These are phyloP conservation scores for Cossypha heuglini DNA, from an alignment of 2,797 vertebrate genomes.

Conservation along the genomic window DNA sequence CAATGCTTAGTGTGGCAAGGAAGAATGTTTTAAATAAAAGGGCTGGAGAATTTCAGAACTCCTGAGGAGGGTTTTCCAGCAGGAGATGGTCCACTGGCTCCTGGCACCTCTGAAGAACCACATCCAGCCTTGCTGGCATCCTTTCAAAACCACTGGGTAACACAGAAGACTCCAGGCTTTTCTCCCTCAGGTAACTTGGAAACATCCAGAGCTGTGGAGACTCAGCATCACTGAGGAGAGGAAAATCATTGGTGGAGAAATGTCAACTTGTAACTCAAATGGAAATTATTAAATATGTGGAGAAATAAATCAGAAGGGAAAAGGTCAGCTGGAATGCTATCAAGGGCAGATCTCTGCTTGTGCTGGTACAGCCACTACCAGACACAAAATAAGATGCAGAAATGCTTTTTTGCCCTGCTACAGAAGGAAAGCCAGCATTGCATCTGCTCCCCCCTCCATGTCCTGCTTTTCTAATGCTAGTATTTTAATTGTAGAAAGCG, in stretches of 20 bases:
- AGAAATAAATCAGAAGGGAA: background rate
- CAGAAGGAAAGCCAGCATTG: background rate
- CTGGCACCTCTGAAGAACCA: background rate
- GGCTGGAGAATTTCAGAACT: background rate
- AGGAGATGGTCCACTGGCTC: background rate
- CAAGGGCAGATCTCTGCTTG: background rate
- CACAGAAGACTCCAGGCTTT: background rate
- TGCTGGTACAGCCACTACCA: background rate
- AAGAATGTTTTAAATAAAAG: background rate
- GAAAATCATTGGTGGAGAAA: background rate
- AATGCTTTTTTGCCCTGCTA: background rate
- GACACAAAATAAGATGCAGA: background rate
- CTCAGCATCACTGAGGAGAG: background rate
- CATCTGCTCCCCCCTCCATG: background rate
- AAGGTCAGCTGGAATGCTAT: background rate
- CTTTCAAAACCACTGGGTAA: background rate
- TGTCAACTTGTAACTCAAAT: background rate
- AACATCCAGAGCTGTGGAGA: background rate
- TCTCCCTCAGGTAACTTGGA: background rate
- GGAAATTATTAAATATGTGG: background rate
- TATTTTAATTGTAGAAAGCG: constrained; percentile 7
- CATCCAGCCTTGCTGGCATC: background rate
- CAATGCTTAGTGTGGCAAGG: background rate
- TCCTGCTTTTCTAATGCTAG: background rate
- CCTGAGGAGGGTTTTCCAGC: background rate